Base-by-base conservation (phyloP, 2,113 vertebrate genomes). In the Conger conger region DNA sequence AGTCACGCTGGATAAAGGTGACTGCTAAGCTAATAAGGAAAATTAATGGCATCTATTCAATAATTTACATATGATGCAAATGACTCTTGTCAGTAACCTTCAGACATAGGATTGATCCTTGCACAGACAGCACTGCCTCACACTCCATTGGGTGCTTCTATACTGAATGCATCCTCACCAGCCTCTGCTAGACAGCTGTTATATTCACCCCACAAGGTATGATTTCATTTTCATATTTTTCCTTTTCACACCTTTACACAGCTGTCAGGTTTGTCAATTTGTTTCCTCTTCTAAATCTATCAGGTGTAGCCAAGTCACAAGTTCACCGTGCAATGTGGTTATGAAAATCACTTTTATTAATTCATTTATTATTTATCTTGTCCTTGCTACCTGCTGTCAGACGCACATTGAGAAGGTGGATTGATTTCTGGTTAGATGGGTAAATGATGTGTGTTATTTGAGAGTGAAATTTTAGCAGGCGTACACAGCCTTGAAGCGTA, bases 401-500 rank as follows among this genome's bases (percentile, higher is more conserved):
- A 45, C 16, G 54, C 38, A 86, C 53, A 68, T 40, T 76, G 80
- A 60, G n/a, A 40, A 78, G 73, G 23, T 77, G 50, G 76, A 86
- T 63, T 86, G 53, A 86, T 79, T 86, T 36, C 54, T 13, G 76
- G 76, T 50, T 50, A 37, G 81, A 80, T 76, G 53, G 57, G 79
- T 50, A 81, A 81, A 83, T 45, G 53, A 53, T 53, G 76, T 82
- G 80, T 78, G 76, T 86, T 79, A 85, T 38, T 37, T 33, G 7
- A 35, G 63, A 82, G 45, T 63, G 45, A 50, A 82, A 86, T 86
- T 82, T 78, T 82, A 80, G 85, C 85, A 86, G 80, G 60, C 53
- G 45, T 82, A 57, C 45, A 33, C 54, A 82, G 80, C 80, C 81
- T 82, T 82, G 73, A 79, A 79, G 37, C 45, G 5, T 50, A 79